Evolutionary conservation across 2,888 invertebrate species (phyloP), one percentile per base, ranked within the genome.

Genomic region (Atrina japonica): DNA sequence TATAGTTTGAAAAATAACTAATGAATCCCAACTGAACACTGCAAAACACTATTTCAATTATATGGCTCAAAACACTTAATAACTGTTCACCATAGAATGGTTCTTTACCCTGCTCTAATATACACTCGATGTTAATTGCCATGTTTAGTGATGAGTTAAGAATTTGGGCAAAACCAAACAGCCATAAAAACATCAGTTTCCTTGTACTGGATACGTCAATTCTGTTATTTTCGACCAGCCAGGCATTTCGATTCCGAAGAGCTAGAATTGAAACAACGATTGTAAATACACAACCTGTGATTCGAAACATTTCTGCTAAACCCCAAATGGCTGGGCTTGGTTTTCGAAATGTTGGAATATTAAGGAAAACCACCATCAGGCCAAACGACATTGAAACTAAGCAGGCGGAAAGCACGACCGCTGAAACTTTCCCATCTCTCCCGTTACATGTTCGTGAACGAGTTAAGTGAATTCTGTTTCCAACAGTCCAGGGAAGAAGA

Each of bases 291-390:
- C 30, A 27, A 6, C 49, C 61, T 30, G 47, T 30, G 2, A 35
- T 29, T 6, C 25, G 18, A 27, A 49, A 18, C 1, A 49, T 27
- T 14, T 45, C 61, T 49, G 47, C 43, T 18, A 61, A 25, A 18
- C 61, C 49, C 61, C 61, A 61, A 16, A 23, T 47, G 6, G 35
- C 49, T 6, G 61, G 61, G 49, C 61, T 61, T 11, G 47, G 61
- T 27, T 29, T 30, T 11, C 47, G n/a, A 29, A 49, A 25, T 16
- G 3, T n/a, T 18, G 27, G 49, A 14, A 29, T 49, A 14, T 29
- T 43, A n/a, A 47, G 47, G 21, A 49, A 35, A 29, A 61, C 61
- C 2, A 61, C 23, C 11, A 49, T 49, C 9, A 61, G 45, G 7
- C 18, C 25, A 25, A 52, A 52, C 16, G 25, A 14, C 16, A 52